Percentiles rank a stretch among this genome's conserved stretches.
These are phyloP conservation scores for Dione juno DNA, from an alignment of 2,888 invertebrate genomes.

Conservation along the genomic window DNA sequence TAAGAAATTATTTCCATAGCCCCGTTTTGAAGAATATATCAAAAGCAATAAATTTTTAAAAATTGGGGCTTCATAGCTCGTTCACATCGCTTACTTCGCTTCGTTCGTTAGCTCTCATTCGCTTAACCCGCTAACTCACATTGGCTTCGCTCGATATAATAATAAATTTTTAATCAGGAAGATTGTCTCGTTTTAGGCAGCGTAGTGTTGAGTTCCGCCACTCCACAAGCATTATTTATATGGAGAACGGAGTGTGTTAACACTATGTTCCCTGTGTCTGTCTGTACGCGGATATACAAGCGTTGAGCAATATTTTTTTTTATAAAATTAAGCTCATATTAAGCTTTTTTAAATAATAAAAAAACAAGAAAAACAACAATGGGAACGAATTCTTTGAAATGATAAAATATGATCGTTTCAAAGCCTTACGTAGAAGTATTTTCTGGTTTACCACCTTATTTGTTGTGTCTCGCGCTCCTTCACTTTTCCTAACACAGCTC, in stretches of 20 bases:
- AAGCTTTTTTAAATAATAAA: too few relatives aligned
- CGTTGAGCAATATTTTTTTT: not conserved
- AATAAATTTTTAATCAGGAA: too few relatives aligned
- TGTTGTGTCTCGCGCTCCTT: conserved; percentile 26
- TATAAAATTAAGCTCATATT: not conserved
- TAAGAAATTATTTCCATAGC: conserved; percentile 23
- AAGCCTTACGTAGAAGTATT: conserved; percentile 31
- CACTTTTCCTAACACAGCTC: conserved; percentile 10
- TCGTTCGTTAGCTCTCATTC: not conserved
- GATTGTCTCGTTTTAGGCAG: too few relatives aligned
- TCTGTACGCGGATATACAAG: too few relatives aligned
- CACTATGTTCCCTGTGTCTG: not conserved
- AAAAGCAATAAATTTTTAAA: not conserved
- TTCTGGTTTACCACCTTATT: conserved; percentile 33
- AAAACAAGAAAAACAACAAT: not conserved
- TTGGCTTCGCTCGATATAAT: too few relatives aligned
- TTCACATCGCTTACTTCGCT: not conserved
- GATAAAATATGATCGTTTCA: conserved; percentile 33
- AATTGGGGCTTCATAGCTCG: not conserved
- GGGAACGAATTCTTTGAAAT: conserved; percentile 31
- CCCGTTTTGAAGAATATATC: not conserved
- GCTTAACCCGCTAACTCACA: too few relatives aligned
- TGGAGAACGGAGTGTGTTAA: not conserved
- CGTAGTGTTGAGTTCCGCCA: not conserved
- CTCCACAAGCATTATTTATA: not conserved